These are phyloP conservation scores for Lytechinus variegatus DNA, from an alignment of 35 echinoderm and acorn worm species.

Conservation along the genomic window DNA sequence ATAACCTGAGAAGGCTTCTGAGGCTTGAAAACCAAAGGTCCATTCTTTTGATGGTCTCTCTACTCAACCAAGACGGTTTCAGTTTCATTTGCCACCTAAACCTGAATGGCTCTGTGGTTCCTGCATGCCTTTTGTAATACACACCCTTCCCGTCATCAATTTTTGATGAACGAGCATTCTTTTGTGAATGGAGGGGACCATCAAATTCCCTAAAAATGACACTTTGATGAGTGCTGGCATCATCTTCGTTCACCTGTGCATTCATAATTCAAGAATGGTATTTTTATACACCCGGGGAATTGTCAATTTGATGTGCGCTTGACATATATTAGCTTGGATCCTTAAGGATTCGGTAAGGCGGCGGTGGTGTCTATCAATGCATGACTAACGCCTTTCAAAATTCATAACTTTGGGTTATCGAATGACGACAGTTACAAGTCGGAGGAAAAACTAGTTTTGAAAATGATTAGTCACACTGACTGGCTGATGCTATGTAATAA, in stretches of 20 bases:
- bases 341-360: not conserved
- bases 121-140: no score
- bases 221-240: not conserved
- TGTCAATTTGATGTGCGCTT: not conserved
- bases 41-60: no score
- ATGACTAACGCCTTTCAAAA: conserved; percentile 12
- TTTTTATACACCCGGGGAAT: not conserved
- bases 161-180: not conserved
- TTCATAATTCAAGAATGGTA: not conserved
- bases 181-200: not conserved
- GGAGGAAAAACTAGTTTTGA: not conserved
- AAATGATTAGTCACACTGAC: not conserved
- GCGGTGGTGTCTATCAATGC: not conserved
- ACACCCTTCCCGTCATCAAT: not conserved
- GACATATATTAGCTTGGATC: not conserved
- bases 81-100: no score
- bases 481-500: not conserved
- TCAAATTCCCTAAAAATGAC: not conserved
- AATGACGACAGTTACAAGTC: not conserved
- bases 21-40: no score
- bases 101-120: no score
- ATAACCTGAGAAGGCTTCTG: no score
- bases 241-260: not conserved
- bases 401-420: not conserved
- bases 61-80: no score